These are phyloP conservation scores for Melanocharis versteri DNA, from an alignment of 2,113 vertebrate species.

Conservation along the genomic window DNA sequence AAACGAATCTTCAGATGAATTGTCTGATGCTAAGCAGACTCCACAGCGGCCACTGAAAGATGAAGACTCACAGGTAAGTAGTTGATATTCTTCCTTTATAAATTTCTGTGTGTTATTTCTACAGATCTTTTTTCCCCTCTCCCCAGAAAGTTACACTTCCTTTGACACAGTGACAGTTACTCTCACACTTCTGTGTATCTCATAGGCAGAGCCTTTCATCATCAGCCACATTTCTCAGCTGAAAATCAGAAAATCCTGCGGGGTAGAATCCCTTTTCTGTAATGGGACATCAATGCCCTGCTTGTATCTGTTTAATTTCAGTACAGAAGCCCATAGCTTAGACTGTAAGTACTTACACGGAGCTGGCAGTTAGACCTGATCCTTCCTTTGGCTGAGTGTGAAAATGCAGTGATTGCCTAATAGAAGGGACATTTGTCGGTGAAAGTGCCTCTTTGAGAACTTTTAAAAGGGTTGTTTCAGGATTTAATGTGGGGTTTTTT, in stretches of 20 bases:
- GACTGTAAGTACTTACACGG: background rate
- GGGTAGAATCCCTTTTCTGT: background rate
- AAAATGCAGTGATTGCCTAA: background rate
- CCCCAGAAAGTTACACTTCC: background rate
- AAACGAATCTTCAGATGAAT: slow-evolving; percentile 90
- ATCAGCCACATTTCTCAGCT: background rate
- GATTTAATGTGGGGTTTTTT: background rate
- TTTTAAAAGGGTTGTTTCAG: background rate
- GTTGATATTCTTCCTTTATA: background rate
- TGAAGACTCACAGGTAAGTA: slow-evolving; percentile 84
- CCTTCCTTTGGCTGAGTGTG: background rate
- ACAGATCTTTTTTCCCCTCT: background rate
- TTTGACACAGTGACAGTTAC: background rate
- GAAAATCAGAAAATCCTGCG: background rate
- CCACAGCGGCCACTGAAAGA: slow-evolving; percentile 80
- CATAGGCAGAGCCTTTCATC: background rate
- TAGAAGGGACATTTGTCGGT: background rate
- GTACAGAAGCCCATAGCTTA: background rate
- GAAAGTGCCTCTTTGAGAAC: background rate
- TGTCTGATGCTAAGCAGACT: slow-evolving; percentile 86
- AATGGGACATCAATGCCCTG: background rate
- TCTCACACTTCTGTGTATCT: background rate
- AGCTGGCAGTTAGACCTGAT: background rate
- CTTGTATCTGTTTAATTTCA: background rate
- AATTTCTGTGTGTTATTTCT: background rate